Evolutionary conservation across 2,888 invertebrate species (phyloP).

Genomic region (Brachypalpus laphriformis): DNA sequence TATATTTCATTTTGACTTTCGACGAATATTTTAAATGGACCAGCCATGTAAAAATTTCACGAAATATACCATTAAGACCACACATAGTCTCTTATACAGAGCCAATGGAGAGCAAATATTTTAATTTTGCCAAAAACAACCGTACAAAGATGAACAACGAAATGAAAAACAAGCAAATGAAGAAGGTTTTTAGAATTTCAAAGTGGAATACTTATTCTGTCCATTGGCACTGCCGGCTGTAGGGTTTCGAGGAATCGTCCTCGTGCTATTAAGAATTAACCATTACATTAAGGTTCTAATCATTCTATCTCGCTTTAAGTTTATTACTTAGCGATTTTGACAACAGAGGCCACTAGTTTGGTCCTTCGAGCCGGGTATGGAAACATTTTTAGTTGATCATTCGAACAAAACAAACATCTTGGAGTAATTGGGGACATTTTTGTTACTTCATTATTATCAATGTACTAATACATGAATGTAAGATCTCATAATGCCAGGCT

Average conservation of each 20-base stretch:
- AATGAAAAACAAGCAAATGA: not conserved
- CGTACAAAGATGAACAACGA: not conserved
- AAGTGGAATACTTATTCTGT: slow-evolving; percentile 4
- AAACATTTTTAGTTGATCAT: too few relatives aligned
- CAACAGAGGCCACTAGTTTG: not conserved
- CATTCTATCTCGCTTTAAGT: not conserved
- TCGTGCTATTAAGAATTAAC: not conserved
- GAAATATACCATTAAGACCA: not conserved
- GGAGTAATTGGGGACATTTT: not conserved
- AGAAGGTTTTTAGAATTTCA: not conserved
- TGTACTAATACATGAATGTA: not conserved
- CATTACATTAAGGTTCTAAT: not conserved
- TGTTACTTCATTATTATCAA: not conserved
- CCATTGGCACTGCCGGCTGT: not conserved
- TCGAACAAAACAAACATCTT: not conserved
- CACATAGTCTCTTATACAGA: not conserved
- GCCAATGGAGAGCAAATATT: slow-evolving; percentile 16
- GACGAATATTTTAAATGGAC: slow-evolving; percentile 52
- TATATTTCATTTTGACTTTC: not conserved
- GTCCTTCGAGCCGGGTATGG: not conserved
- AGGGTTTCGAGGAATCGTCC: not conserved
- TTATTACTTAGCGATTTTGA: not conserved
- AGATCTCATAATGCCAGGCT: not conserved
- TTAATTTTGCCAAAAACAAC: not conserved
- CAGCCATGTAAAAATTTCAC: slow-evolving; percentile 58